Evolutionary conservation across 2,888 invertebrate species (phyloP), one percentile per base, ranked within the genome.

Genomic region (Dioctria linearis): DNA sequence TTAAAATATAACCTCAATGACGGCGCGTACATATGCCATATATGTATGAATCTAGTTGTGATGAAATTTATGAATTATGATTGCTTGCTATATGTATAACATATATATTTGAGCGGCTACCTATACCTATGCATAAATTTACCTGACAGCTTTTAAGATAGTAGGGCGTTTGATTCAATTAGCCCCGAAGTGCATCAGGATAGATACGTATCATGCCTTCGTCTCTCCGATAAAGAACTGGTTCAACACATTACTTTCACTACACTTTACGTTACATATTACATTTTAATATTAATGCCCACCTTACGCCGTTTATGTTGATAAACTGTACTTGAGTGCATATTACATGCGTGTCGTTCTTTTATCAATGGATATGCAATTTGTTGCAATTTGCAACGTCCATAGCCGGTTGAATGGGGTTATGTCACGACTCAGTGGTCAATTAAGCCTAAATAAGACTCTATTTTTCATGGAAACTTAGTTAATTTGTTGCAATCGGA

Each of bases 41-140:
- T 6, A n/a, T 5, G 25, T 40, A n/a, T 40, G 9, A 40, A 59
- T 3, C 73, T 8, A 57, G 39, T 6, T 73, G 59, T 73, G 73
- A 73, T 73, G 73, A 73, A 73, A 73, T 73, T 73, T 73, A 73
- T 73, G 73, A 73, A 57, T 73, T 73, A 73, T 73, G 73, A 73
- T 40, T 54, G 13, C 57, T 11, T 11, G 6, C 4, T 11, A 54
- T 11, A 25, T 25, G 25, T 25, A 25, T 25, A 25, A 25, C 25
- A 25, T 25, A 25, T 25, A 25, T 25, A 25, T n/a, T n/a, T 25
- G 25, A 25, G 25, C 25, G 25, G 25, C 25, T 25, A 25, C 0
- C 25, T 25, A 25, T 25, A 25, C 25, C 2, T 2, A 5, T 67
- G 46, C 67, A 37, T 43, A 9, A 43, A 42, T 39, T 39, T 42